Percentiles rank a stretch among this genome's conserved stretches.
Evolutionary conservation across 2,797 vertebrate species (phyloP).

Genomic region (Sebastes vulpes): DNA sequence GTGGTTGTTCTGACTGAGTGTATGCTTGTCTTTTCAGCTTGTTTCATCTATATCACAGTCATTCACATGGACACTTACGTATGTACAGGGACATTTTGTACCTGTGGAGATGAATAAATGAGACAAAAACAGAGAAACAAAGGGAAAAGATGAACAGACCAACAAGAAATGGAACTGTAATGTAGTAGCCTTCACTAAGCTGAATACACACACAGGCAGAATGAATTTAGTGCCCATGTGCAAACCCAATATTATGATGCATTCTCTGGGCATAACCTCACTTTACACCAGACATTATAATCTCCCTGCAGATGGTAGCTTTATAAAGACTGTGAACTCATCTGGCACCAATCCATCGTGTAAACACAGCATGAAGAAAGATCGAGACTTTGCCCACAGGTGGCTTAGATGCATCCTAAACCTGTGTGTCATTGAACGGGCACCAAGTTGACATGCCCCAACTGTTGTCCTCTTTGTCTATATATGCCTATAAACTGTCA

Average conservation of each 20-base stretch:
- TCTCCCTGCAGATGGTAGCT: constrained; percentile 7
- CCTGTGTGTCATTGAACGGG: not conserved
- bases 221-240: not conserved
- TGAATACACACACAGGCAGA: not conserved
- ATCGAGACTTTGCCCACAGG: not conserved
- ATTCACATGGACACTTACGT: too few species aligned
- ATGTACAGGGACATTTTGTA: not conserved
- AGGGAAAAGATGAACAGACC: not conserved
- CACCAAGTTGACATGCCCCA: not conserved
- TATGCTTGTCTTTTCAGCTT: not conserved
- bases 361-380: constrained; percentile 5
- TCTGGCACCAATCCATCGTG: constrained; percentile 1
- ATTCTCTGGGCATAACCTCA: constrained; percentile 11
- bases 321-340: constrained; percentile 15
- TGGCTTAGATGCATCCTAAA: constrained; percentile 1
- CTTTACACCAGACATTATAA: constrained; percentile 4
- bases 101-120: not conserved
- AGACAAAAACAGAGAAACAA: not conserved
- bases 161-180: not conserved
- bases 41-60: not conserved
- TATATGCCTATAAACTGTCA: not conserved
- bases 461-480: not conserved
- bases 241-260: not conserved
- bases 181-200: not conserved
- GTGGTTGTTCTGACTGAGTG: not conserved